A percentile compares a stretch with the other conserved stretches of the same genome.
These are phyloP conservation scores for Lota lota DNA, from an alignment of 2,113 vertebrate genomes.

Conservation along the genomic window DNA sequence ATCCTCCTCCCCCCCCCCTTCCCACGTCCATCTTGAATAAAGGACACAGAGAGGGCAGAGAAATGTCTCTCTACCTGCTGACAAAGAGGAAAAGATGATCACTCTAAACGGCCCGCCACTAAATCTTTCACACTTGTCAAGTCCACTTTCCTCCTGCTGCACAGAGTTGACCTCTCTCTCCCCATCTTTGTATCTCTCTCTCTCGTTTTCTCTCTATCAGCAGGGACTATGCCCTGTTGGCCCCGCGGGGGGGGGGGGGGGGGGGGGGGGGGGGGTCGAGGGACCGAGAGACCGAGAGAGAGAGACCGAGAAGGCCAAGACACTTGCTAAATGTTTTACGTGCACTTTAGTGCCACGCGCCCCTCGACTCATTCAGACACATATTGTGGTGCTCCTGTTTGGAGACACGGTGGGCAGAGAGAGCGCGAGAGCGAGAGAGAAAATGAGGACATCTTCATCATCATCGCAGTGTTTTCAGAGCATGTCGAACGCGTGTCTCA, in stretches of 20 bases:
- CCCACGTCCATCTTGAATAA: constrained; percentile 47
- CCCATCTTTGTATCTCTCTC: background rate
- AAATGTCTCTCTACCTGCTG: constrained; percentile 63
- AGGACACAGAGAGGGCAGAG: constrained; percentile 59
- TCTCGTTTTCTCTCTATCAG: constrained; percentile 26
- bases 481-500: constrained; percentile 34
- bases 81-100: constrained; percentile 71
- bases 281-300: background rate
- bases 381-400: constrained; percentile 35
- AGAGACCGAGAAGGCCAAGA: constrained; percentile 18
- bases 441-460: constrained; percentile 32
- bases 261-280: constrained; percentile 24
- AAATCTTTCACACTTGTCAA: constrained; percentile 75
- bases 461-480: constrained; percentile 19
- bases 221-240: constrained; percentile 54
- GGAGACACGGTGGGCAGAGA: constrained; percentile 28
- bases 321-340: constrained; percentile 58
- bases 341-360: constrained; percentile 42
- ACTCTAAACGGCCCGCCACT: constrained; percentile 65
- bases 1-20: constrained; percentile 12
- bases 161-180: constrained; percentile 50
- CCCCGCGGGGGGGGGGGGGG: constrained; percentile 7
- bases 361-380: constrained; percentile 52
- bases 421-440: background rate
- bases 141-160: constrained; percentile 63